Evolutionary conservation across 2,888 invertebrate species (phyloP).

Genomic region (Villa cingulata): DNA sequence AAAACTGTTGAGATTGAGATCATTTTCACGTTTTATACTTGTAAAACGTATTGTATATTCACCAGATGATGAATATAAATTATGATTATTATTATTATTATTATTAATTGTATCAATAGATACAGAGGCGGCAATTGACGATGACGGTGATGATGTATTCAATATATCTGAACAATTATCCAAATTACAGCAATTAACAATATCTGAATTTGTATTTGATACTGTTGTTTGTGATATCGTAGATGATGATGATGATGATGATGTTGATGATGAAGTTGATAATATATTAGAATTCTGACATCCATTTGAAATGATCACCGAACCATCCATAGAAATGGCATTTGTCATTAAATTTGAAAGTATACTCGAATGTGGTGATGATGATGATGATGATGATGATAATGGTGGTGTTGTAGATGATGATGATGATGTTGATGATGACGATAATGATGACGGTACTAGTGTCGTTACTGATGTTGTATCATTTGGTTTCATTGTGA

Average conservation of each 20-base stretch:
- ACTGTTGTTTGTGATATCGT: neutral
- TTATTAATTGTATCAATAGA: neutral
- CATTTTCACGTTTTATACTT: conserved; percentile 7
- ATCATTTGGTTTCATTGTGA: neutral
- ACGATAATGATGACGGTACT: neutral
- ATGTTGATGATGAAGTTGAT: neutral
- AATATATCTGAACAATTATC: too few relatives aligned
- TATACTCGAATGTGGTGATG: conserved; percentile 3
- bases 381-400: conserved; percentile 1
- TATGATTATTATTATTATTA: conserved; percentile 1
- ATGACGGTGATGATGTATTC: too few relatives aligned
- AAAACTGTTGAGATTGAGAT: conserved; percentile 7
- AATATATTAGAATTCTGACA: neutral
- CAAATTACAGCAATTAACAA: neutral
- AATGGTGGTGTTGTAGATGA: neutral
- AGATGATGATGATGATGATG: neutral
- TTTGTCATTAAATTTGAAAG: neutral
- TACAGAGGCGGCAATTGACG: neutral
- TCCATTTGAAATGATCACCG: neutral
- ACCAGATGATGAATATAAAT: neutral
- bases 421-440: neutral
- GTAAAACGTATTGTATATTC: conserved; percentile 7
- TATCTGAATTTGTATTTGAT: neutral
- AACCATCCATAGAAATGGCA: neutral
- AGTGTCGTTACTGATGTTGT: neutral